phyloP scores from a whole-genome alignment of 2,797 vertebrate species.

The Lithobates pipiens region DNA sequence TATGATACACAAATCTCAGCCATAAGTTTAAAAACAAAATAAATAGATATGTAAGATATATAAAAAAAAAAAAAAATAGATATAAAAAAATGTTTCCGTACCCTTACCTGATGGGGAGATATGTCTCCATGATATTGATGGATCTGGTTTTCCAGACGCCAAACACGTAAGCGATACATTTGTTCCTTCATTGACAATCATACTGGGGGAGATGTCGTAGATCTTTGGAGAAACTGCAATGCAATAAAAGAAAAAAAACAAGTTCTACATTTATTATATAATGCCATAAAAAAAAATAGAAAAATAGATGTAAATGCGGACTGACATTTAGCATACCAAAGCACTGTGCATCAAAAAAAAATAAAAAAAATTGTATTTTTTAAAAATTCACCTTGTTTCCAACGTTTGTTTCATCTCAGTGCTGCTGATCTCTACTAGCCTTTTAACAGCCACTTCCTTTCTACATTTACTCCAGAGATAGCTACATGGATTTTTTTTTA shows the following conservation, averaged over 20 bases:
- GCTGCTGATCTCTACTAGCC: too few species aligned
- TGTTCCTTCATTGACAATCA: slow-evolving; percentile 94
- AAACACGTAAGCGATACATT: slow-evolving; percentile 93
- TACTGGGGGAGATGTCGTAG: slow-evolving; percentile 90
- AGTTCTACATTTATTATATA: not conserved
- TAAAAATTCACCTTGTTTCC: too few species aligned
- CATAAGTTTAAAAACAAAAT: not conserved
- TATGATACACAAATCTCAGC: not conserved
- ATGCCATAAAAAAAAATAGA: not conserved
- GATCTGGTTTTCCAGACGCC: slow-evolving; percentile 95
- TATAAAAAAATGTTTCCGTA: not conserved
- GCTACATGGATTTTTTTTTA: too few species aligned
- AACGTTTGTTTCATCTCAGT: too few species aligned
- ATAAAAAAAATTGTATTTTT: too few species aligned
- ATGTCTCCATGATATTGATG: slow-evolving; percentile 95
- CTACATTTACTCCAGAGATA: too few species aligned
- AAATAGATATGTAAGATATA: not conserved
- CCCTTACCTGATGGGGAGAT: slow-evolving; percentile 94
- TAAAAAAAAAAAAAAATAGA: not conserved
- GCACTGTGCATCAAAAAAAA: too few species aligned
- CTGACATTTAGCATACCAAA: not conserved
- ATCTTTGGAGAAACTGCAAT: slow-evolving; percentile 95
- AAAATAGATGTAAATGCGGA: not conserved
- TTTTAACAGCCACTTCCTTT: too few species aligned
- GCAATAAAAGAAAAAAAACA: not conserved